Conservation (phyloP, 2,113 vertebrate species). For the Nipponia nippon region DNA sequence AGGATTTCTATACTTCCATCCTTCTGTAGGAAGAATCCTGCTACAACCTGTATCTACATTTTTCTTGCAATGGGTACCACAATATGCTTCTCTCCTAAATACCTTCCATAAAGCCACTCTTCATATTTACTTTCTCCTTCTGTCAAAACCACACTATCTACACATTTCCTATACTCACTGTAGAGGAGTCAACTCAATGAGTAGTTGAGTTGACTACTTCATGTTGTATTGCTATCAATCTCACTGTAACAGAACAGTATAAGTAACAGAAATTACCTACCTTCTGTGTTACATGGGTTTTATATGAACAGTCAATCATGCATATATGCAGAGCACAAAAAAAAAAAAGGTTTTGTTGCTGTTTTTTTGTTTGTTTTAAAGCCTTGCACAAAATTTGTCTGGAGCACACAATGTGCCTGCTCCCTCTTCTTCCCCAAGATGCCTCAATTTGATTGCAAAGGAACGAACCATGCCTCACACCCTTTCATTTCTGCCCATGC, state of each 20-base stretch:
- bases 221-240: neutral
- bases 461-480: neutral
- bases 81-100: neutral
- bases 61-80: neutral
- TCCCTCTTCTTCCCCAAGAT: neutral
- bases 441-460: neutral
- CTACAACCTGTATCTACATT: neutral
- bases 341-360: neutral
- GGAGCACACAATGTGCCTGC: fast-evolving
- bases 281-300: neutral
- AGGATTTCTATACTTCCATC: neutral
- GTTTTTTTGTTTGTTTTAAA: neutral
- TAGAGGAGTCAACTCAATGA: neutral
- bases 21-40: neutral
- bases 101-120: neutral
- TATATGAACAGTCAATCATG: neutral
- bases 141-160: neutral
- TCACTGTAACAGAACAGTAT: neutral
- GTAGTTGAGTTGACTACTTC: neutral
- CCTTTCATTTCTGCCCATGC: neutral
- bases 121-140: neutral
- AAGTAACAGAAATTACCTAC: neutral
- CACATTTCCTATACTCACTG: neutral
- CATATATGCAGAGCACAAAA: neutral
- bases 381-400: neutral